Evolutionary conservation across 23 tunicate genomes (phyloP), one percentile per base, ranked within the genome.

Genomic region (Ascidia mentula): DNA sequence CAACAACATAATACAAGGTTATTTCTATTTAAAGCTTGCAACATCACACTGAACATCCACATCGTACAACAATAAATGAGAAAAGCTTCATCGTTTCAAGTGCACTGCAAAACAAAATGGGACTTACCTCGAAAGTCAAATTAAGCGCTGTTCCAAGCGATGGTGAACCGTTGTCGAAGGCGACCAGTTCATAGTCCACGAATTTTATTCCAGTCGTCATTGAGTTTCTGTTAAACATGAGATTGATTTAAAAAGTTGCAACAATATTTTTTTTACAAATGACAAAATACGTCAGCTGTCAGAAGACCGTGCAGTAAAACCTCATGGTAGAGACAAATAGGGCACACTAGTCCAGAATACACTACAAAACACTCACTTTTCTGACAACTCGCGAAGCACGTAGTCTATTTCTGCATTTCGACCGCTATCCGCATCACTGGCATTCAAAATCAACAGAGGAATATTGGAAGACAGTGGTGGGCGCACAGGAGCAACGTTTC

Each of bases 151-250:
- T 24, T 15, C 83, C 83, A 18, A 79, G 70, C 31, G 83, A 30
- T 15, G 83, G 83, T 6, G 45, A 36, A 20, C 83, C 83, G 37
- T 71, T 69, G 75, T 79, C 83, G 32, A 37, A 65, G 36, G 75
- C 83, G 22, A 59, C 53, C 6, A 79, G 40, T 79, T 79, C 83
- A 79, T 45, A 79, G 32, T 69, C 53, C 20, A 79, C 13, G n/a
- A 36, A 22, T 12, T 36, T 79, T 36, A 59, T 12, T 28, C 36
- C 74, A 61, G 26, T 15, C 24, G 8, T 8, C 8, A 8, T 13
- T 24, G n/a, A n/a, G n/a, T n/a, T n/a, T n/a, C n/a, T n/a, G n/a
- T n/a, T n/a, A n/a, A n/a, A n/a, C n/a, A n/a, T n/a, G n/a, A n/a
- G n/a, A n/a, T n/a, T n/a, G n/a, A n/a, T n/a, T n/a, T n/a, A n/a